phyloP scores from a whole-genome alignment of 2,797 vertebrate species.

The Perodicticus potto region DNA sequence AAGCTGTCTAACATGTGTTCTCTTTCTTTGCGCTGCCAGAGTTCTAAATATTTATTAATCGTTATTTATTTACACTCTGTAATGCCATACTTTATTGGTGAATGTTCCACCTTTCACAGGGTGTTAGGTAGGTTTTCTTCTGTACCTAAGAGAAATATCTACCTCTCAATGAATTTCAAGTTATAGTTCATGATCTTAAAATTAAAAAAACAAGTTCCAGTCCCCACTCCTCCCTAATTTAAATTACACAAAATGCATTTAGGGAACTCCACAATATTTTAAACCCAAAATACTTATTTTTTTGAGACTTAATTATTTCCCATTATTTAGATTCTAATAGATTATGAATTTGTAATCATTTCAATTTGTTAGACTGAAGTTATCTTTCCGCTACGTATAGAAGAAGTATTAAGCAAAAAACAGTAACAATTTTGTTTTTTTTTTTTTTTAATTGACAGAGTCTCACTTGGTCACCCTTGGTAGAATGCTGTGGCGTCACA shows the following conservation, averaged over 20 bases:
- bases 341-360: constrained; percentile 54
- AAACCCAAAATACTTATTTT: constrained; percentile 34
- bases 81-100: constrained; percentile 58
- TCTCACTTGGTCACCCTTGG: too few relatives aligned
- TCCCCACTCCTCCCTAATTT: background rate
- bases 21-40: constrained; percentile 55
- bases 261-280: background rate
- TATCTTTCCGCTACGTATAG: constrained; percentile 59
- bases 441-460: too few relatives aligned
- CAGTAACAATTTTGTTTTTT: background rate
- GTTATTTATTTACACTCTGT: constrained; percentile 71
- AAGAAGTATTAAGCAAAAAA: constrained; percentile 48
- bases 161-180: constrained; percentile 39
- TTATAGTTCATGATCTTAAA: constrained; percentile 53
- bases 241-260: constrained; percentile 2
- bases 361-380: background rate
- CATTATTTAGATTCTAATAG: constrained; percentile 45
- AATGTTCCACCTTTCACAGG: constrained; percentile 35
- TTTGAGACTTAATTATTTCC: constrained; percentile 37
- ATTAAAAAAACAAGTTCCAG: background rate
- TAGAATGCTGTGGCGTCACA: too few relatives aligned
- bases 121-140: constrained; percentile 11
- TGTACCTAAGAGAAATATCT: constrained; percentile 31
- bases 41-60: constrained; percentile 78
- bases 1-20: constrained; percentile 53